Evolutionary conservation across 2,888 invertebrate genomes (phyloP).

Genomic region (Ophioninae sp.): DNA sequence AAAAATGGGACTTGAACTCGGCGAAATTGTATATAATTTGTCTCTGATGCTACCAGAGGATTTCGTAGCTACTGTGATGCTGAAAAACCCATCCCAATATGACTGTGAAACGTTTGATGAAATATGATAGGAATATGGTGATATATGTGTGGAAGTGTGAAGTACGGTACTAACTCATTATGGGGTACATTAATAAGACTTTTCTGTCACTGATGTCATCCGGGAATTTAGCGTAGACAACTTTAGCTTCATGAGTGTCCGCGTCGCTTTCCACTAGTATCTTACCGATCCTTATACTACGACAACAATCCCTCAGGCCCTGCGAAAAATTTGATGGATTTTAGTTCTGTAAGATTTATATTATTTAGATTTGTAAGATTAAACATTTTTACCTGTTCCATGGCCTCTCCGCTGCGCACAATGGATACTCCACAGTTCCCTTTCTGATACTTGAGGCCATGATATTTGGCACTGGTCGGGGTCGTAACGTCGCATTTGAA

Average conservation of each 20-base stretch:
- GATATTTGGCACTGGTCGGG: slow-evolving; percentile 94
- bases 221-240: slow-evolving; percentile 98
- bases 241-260: slow-evolving; percentile 97
- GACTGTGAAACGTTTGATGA: not conserved
- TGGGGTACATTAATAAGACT: slow-evolving; percentile 98
- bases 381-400: slow-evolving; percentile 88
- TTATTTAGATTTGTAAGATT: not conserved
- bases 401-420: slow-evolving; percentile 96
- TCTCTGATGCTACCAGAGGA: no score
- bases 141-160: not conserved
- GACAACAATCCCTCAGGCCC: slow-evolving; percentile 97
- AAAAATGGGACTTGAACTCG: no score
- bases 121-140: not conserved
- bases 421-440: slow-evolving; percentile 99
- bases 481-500: slow-evolving; percentile 94
- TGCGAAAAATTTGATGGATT: slow-evolving; percentile 73
- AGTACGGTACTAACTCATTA: slow-evolving; percentile 89
- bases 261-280: slow-evolving; percentile 98
- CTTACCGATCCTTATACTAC: slow-evolving; percentile 99
- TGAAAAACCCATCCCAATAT: not conserved
- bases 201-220: slow-evolving; percentile 94
- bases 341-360: slow-evolving; percentile 2
- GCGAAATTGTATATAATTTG: no score
- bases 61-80: no score
- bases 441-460: slow-evolving; percentile 96